Base-by-base conservation (phyloP, 1,140 invertebrate species). In the Nephotettix cincticeps region DNA sequence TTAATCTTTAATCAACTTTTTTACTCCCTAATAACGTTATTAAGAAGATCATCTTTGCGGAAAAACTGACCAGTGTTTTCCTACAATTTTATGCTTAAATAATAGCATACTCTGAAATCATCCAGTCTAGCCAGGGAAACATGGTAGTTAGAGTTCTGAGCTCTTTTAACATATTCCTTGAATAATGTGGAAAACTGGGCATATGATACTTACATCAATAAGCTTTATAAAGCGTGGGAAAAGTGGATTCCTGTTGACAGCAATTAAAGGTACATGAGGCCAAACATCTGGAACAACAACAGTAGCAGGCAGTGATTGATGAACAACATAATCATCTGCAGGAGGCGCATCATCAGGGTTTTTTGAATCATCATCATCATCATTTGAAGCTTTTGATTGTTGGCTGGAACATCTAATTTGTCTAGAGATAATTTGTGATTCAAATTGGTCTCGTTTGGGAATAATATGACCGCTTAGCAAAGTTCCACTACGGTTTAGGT, bases 181-280 rank as follows among this genome's bases (percentile, higher is more conserved):
- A n/a, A n/a, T n/a, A n/a, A n/a, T n/a, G n/a, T n/a, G n/a, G n/a
- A n/a, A n/a, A n/a, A n/a, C n/a, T n/a, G n/a, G n/a, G n/a, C n/a
- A n/a, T 63, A 27, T 28, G 32, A 71, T 73, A 76, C 77, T 78
- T 80, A 95, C 93, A 84, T 99, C 97, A 73, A 99, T 91, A 72
- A 99, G 89, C 84, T 99, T 99, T 71, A 99, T 96, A 83, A 99
- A 99, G 77, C 94, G 88, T 45, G 98, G 98, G 85, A 99, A 99
- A 0, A 99, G 92, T 36, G 97, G 97, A 85, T 97, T 96, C 76
- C 95, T 87, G 77, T 86, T 92, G 69, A 99, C 92, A 1, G 97
- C 95, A 77, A 99, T 93, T 14, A 99, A 88, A 47, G 98, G 98
- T 9, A 99, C 89, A 80, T 94, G 89, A 6, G 98, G 97, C 91